These are phyloP conservation scores for Dryobotodes eremita DNA, from an alignment of 2,888 invertebrate species.

Conservation along the genomic window DNA sequence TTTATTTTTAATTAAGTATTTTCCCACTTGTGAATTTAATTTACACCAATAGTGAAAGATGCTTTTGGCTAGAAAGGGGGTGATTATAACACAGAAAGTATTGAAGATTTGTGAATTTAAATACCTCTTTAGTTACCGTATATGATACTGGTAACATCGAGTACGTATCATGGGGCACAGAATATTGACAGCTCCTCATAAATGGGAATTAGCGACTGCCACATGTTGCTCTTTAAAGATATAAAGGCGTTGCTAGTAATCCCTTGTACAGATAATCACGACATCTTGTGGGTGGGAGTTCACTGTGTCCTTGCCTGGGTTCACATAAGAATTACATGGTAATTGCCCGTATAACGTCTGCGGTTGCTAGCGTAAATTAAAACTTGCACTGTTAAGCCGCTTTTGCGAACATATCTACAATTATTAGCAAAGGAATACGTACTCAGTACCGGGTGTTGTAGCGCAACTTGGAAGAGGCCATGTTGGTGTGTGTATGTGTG, in stretches of 20 bases:
- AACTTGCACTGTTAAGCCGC: neutral
- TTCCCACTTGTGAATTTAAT: neutral
- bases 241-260: neutral
- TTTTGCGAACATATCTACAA: too few species aligned
- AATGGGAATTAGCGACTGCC: constrained; percentile 5
- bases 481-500: too few species aligned
- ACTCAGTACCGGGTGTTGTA: too few species aligned
- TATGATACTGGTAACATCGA: neutral
- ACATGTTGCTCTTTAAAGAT: neutral
- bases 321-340: neutral
- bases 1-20: neutral
- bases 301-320: too few species aligned
- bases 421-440: too few species aligned
- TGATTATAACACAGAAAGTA: neutral
- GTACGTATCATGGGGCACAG: neutral
- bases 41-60: neutral
- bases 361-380: neutral
- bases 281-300: neutral
- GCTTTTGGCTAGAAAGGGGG: neutral
- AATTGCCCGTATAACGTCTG: neutral
- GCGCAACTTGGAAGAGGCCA: too few species aligned
- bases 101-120: too few species aligned
- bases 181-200: neutral
- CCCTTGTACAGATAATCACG: constrained; percentile 9
- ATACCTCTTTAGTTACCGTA: neutral